phyloP scores from a whole-genome alignment of 2,113 vertebrate species.

The Pelecanoides urinatrix region DNA sequence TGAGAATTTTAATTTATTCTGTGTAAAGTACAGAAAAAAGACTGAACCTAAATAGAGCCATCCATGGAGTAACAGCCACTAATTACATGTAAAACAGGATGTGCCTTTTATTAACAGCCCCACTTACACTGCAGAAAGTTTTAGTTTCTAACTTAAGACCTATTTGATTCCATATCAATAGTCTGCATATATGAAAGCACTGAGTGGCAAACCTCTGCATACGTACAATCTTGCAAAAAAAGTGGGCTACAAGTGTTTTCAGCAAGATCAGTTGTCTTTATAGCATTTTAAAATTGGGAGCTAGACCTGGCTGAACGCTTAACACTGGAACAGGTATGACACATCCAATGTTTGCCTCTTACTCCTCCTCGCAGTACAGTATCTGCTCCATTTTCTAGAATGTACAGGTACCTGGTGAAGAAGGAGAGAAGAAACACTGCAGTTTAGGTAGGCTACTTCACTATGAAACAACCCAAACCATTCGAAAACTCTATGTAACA shows the following conservation, averaged over 20 bases:
- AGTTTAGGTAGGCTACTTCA: not conserved
- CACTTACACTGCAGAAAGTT: not conserved
- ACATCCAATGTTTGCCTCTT: not conserved
- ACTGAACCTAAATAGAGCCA: not conserved
- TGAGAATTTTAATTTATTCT: not conserved
- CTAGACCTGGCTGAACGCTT: rapidly evolving
- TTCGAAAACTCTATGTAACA: not conserved
- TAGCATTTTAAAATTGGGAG: not conserved
- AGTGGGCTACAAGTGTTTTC: not conserved
- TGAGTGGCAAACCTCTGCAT: not conserved
- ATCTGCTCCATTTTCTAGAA: not conserved
- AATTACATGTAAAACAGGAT: not conserved
- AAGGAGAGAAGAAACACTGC: not conserved
- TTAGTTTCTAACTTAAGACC: not conserved
- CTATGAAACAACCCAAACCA: not conserved
- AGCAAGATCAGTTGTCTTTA: not conserved
- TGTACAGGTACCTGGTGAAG: not conserved
- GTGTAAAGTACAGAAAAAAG: not conserved
- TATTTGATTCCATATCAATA: not conserved
- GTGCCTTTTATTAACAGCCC: not conserved
- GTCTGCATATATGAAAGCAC: not conserved
- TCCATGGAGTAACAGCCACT: not conserved
- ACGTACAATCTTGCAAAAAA: not conserved
- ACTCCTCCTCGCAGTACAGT: not conserved
- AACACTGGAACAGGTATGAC: not conserved